These are phyloP conservation scores for Gibbula magus DNA, from an alignment of 2,888 invertebrate genomes.

Conservation along the genomic window DNA sequence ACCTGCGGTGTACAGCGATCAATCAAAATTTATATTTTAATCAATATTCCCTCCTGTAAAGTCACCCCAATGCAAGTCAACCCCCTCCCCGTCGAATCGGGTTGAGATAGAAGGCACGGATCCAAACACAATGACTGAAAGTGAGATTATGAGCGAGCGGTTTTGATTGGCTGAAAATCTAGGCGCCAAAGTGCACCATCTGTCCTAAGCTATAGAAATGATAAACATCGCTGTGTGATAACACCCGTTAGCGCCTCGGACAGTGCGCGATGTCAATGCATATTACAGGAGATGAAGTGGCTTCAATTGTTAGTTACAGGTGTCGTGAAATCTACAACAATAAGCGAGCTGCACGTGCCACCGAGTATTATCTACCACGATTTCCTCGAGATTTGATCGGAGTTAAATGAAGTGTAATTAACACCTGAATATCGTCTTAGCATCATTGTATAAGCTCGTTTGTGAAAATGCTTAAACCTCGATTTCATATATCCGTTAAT, in stretches of 20 bases:
- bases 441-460: no score
- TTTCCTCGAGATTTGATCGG: no score
- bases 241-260: neutral
- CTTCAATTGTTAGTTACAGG: no score
- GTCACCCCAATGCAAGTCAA: neutral
- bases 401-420: no score
- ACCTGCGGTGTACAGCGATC: neutral
- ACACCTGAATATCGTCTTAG: no score
- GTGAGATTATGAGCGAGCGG: neutral
- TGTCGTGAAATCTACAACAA: no score
- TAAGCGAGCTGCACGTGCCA: no score
- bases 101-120: neutral
- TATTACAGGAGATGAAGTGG: no score
- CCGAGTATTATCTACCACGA: no score
- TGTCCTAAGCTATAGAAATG: neutral
- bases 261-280: no score
- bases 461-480: no score
- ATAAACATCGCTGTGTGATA: neutral
- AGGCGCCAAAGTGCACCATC: neutral
- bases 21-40: slow-evolving; percentile 8
- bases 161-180: neutral
- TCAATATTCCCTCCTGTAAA: neutral
- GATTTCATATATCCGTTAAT: no score
- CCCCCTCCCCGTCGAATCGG: neutral
- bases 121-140: neutral